A percentile compares a stretch with the other conserved stretches of the same genome.
Evolutionary conservation across 2,797 vertebrate genomes (phyloP).

Genomic region (Chiroxiphia lanceolata): DNA sequence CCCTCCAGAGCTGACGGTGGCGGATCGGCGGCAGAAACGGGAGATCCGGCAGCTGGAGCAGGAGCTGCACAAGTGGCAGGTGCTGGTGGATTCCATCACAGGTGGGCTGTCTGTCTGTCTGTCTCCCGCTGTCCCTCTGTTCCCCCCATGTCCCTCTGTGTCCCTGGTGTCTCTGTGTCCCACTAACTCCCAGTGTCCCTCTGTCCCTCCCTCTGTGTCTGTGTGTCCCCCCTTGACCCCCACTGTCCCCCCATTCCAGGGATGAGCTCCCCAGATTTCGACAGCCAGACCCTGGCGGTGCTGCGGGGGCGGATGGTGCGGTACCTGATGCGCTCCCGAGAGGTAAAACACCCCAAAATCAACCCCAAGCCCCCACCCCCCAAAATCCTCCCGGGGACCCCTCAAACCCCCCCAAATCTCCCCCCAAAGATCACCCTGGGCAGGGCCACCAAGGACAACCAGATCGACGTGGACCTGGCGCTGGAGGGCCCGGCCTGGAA

Average conservation of each 20-base stretch:
- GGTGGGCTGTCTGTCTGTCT: too few species aligned
- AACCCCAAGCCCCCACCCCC: too few species aligned
- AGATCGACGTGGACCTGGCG: constrained; percentile 94
- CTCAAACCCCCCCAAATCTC: too few species aligned
- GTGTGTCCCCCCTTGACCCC: too few species aligned
- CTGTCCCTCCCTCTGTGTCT: too few species aligned
- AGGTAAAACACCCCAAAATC: constrained; percentile 73
- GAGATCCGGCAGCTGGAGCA: constrained; percentile 95
- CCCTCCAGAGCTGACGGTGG: constrained; percentile 88
- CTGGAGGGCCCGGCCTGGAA: constrained; percentile 96
- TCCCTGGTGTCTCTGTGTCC: too few species aligned
- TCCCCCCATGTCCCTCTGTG: too few species aligned
- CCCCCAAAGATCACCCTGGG: constrained; percentile 88
- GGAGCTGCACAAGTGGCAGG: constrained; percentile 87
- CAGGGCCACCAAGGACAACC: constrained; percentile 96
- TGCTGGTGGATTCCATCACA: too few species aligned
- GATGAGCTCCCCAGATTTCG: constrained; percentile 95
- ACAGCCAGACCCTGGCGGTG: constrained; percentile 94
- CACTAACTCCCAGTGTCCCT: too few species aligned
- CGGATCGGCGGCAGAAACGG: constrained; percentile 92
- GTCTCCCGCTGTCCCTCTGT: too few species aligned
- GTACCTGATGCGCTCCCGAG: constrained; percentile 94
- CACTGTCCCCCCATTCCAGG: neutral
- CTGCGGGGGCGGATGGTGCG: constrained; percentile 95
- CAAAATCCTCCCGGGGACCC: too few species aligned